Evolutionary conservation across 1,140 invertebrate genomes (phyloP), one percentile per base, ranked within the genome.

Genomic region (Cepaea nemoralis): DNA sequence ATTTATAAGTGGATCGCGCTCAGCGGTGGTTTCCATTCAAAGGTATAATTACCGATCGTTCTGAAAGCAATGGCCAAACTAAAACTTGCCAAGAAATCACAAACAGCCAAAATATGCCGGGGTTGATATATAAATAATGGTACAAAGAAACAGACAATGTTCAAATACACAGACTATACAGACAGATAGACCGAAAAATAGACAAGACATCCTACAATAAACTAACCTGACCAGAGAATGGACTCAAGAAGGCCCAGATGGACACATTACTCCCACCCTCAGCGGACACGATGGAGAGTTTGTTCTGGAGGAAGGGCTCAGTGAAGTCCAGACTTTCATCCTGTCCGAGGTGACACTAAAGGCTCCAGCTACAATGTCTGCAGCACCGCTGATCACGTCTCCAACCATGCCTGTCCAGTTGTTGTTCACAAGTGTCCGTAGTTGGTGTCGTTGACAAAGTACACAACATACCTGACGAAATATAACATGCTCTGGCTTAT

Each of bases 341-440:
- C 95, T 91, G 33, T 92, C 91, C 63, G 93, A 93, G 6, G 96
- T 97, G n/a, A 97, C 95, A 86, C 95, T 97, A 39, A 98, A 92
- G 0, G 97, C 95, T 19, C 96, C 96, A 88, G 97, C 97, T 24
- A 95, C 95, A 93, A 98, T 93, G 89, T 98, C 96, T 12, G 96
- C 96, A 0, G 95, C 94, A n/a, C 96, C 96, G 12, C 94, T 94
- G 3, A 96, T 93, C 73, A 98, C 91, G 90, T 97, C 96, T 31
- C 95, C 95, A 55, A 97, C 94, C 82, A 98, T 94, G 1, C 96
- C 96, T 87, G 95, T 96, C 96, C 96, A 97, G 84, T 84, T 83
- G 0, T 87, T 89, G 78, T 85, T 85, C 3, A 63, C 59, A 3
- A 82, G 48, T 1, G 81, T 83, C 89, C 90, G 79, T 87, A 89